Evolutionary conservation across 2,888 invertebrate genomes (phyloP), one percentile per base, ranked within the genome.

Genomic region (Rotaria magnacalcarata): DNA sequence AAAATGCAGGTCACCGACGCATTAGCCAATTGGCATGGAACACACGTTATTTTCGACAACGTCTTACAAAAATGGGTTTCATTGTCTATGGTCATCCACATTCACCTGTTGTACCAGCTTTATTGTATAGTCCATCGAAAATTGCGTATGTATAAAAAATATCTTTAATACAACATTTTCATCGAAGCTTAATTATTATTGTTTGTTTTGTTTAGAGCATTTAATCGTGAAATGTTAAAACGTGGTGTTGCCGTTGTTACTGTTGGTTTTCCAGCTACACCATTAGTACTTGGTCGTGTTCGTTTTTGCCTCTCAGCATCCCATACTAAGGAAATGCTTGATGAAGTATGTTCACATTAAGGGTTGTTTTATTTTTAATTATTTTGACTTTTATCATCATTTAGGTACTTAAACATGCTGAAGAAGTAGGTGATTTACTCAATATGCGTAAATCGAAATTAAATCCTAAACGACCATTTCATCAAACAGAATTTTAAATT

Each of bases 101-200:
- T 91, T 97, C 97, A 84, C 98, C 98, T 0, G 97, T 99, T 88
- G 96, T 99, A 89, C 98, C 98, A 34, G 93, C 99, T 93, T 92
- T 99, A 90, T 94, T 96, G 88, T 99, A 96, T 92, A 93, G 95
- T 89, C 97, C 96, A 91, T 95, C 96, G 87, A 97, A 97, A 93
- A 95, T 97, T 92, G 94, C 95, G 86, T 86, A 86, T 27, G 86
- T 27, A 8, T 11, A 54, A 80, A 21, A 47, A 4, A 27, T 11
- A 24, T 34, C 41, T 41, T 41, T 75, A 19, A 6, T 41, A 3
- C 41, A 41, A 7, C 0, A 7, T 58, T 58, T 58, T 58, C 11
- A 58, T 27, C 10, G 16, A 67, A n/a, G 19, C 8, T 74, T 27
- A 8, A 1, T 19, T 41, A 3, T n/a, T n/a, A 19, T 24, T n/a